Conservation (phyloP, 1,140 invertebrate genomes). For the Drosophila athabasca region DNA sequence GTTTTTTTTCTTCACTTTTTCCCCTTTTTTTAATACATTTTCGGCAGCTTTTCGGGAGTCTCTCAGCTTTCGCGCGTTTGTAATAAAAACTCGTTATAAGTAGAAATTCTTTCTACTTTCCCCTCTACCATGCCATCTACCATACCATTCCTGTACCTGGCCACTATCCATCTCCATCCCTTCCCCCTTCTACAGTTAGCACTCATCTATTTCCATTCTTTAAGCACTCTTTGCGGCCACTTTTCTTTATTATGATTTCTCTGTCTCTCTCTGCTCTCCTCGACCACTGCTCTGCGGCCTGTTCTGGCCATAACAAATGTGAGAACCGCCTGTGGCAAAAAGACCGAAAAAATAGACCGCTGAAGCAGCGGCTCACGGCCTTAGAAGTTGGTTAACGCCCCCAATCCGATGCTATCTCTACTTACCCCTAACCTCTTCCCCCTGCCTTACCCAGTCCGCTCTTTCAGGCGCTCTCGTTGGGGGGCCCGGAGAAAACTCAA, state of each 20-base stretch:
- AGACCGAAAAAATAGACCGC: conserved; percentile 24
- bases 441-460: not conserved
- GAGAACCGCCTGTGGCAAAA: conserved; percentile 69
- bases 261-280: not conserved
- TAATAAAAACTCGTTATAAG: conserved; percentile 82
- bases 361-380: conserved; percentile 47
- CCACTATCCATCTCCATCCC: not conserved
- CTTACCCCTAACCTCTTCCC: not conserved
- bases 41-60: conserved; percentile 56
- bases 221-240: conserved; percentile 79
- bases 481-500: conserved; percentile 20
- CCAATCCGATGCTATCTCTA: conserved; percentile 40
- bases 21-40: conserved; percentile 67
- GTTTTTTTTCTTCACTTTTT: conserved; percentile 27
- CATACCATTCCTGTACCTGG: not conserved
- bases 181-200: conserved; percentile 10
- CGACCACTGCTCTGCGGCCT: too few species aligned
- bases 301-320: conserved; percentile 70
- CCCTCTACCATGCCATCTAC: conserved; percentile 1
- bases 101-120: conserved; percentile 73
- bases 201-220: conserved; percentile 70
- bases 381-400: conserved; percentile 72
- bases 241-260: conserved; percentile 76
- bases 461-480: not conserved
- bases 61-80: conserved; percentile 73